Evolutionary conservation across 2,797 vertebrate genomes (phyloP).

Genomic region (Bothrops alternatus): DNA sequence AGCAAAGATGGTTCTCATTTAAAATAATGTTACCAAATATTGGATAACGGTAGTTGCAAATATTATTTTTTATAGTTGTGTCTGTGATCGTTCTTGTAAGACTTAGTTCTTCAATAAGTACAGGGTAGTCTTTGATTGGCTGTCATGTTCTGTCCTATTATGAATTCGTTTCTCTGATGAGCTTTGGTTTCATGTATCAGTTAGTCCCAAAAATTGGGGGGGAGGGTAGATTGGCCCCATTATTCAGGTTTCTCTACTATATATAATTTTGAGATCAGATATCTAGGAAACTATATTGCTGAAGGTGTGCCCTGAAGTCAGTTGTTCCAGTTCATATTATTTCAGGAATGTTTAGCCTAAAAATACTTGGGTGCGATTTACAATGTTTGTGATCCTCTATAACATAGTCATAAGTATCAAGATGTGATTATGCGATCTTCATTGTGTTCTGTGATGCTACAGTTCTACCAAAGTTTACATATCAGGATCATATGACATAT

Average conservation of each 20-base stretch:
- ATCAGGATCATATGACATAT: conserved; percentile 21
- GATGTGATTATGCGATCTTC: neutral
- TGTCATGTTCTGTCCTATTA: conserved; percentile 8
- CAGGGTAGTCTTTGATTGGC: conserved; percentile 6
- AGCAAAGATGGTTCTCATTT: neutral
- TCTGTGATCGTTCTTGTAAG: neutral
- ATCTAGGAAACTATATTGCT: conserved; percentile 25
- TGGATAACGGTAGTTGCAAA: neutral
- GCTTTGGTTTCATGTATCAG: conserved; percentile 30
- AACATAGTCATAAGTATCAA: neutral
- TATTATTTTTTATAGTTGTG: neutral
- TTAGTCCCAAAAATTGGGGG: neutral
- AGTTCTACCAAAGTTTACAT: conserved; percentile 16
- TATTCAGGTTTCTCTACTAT: neutral
- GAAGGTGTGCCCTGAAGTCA: neutral
- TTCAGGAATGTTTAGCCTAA: neutral
- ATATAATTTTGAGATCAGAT: conserved; percentile 22
- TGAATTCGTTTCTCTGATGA: neutral
- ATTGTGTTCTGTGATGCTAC: conserved; percentile 14
- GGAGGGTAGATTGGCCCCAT: neutral
- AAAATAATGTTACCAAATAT: neutral
- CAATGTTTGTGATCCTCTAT: conserved; percentile 4
- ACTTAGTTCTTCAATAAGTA: neutral
- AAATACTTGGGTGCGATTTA: neutral
- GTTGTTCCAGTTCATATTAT: neutral